Conservation (phyloP, 2,113 vertebrate species). For the Pituophis catenifer region DNA sequence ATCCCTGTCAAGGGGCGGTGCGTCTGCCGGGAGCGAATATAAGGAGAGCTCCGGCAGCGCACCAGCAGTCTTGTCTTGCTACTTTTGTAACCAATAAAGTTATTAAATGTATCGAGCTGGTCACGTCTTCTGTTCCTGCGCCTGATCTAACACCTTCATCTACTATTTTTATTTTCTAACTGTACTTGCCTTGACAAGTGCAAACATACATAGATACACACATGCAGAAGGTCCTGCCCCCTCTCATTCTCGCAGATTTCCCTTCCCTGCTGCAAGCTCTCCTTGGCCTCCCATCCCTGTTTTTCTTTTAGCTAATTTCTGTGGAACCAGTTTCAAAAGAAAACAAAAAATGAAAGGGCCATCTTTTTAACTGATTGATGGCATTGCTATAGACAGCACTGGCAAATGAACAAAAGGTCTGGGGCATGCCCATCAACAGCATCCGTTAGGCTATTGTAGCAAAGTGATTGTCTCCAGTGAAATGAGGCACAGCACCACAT, state of each 20-base stretch:
- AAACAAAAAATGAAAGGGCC: not conserved
- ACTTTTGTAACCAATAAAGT: too few relatives aligned
- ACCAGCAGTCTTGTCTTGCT: too few relatives aligned
- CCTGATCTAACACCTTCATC: too few relatives aligned
- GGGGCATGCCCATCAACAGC: not conserved
- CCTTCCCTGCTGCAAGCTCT: not conserved
- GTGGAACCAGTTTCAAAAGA: not conserved
- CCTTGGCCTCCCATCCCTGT: not conserved
- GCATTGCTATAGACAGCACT: not conserved
- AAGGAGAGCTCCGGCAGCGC: too few relatives aligned
- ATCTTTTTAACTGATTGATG: not conserved
- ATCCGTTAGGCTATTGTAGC: not conserved
- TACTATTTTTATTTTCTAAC: not conserved
- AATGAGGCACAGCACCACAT: not conserved
- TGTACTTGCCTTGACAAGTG: not conserved
- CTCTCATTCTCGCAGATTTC: not conserved
- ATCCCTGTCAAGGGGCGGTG: too few relatives aligned
- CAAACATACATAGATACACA: not conserved
- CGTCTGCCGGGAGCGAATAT: too few relatives aligned
- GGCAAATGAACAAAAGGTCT: not conserved
- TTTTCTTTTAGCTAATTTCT: not conserved
- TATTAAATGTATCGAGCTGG: too few relatives aligned
- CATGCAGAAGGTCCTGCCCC: not conserved
- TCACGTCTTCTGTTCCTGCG: too few relatives aligned
- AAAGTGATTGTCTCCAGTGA: not conserved